Evolutionary conservation across 2,113 vertebrate species (phyloP), one percentile per base, ranked within the genome.

Genomic region (Ondatra zibethicus): DNA sequence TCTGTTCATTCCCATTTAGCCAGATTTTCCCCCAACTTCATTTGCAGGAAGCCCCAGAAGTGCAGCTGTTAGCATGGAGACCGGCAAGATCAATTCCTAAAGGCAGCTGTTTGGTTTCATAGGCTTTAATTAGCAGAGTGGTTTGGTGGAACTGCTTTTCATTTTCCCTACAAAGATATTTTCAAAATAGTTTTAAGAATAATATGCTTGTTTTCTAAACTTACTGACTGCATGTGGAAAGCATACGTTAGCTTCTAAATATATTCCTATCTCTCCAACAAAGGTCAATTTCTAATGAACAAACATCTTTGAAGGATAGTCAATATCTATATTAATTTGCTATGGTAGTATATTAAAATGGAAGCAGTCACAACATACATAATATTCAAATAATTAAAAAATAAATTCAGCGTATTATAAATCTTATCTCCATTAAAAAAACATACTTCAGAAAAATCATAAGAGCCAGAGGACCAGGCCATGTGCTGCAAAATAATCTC

Each of bases 1-100:
- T 96, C 96, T 97, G 95, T 93, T 96, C 52, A 92, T 95, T 66
- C 21, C 86, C 66, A 25, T 89, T 96, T 92, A 33, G 91, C 94
- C 96, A 97, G 91, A 96, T 94, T 97, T 97, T 96, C 92, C 86
- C 76, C 95, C 73, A 78, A 97, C 85, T 96, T 95, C 94, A 92
- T 50, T 96, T 91, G 63, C 89, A 92, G 81, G 52, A 93, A 95
- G 61, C 77, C 90, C 52, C 76, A 91, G 76, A 86, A 94, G n/a
- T 78, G 21, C 36, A 96, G 80, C 13, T 84, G 78, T 65, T 65
- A 92, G 66, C 66, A 58, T 55, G 42, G 52, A 91, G 94, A 96
- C 66, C 72, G 91, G 55, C 16, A 95, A 92, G 75, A 95, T 82
- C 17, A 55, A 25, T 86, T 93, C 86, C 76, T 92, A 4, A 88